phyloP scores from a whole-genome alignment of 2,888 invertebrate genomes.

The Neocrepidodera transversa region DNA sequence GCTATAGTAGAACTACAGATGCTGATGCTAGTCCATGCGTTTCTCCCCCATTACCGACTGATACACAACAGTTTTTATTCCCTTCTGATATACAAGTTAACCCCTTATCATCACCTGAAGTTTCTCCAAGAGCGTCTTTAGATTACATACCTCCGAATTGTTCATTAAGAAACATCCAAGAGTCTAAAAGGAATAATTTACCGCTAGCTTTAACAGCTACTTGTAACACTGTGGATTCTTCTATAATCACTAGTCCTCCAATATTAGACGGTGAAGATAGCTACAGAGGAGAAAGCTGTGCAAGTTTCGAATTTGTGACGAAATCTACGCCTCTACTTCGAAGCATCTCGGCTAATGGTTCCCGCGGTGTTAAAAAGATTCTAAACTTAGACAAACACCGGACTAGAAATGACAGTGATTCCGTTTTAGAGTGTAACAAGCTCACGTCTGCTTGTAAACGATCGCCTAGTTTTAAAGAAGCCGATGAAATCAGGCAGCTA shows the following conservation, averaged over 20 bases:
- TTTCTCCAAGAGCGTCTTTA: constrained; percentile 61
- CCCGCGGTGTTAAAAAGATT: constrained; percentile 45
- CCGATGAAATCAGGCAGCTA: constrained; percentile 57
- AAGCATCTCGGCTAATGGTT: constrained; percentile 53
- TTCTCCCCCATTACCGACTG: constrained; percentile 58
- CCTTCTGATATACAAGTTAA: constrained; percentile 69
- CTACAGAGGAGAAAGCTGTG: constrained; percentile 69
- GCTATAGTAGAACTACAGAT: constrained; percentile 82
- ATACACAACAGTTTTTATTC: constrained; percentile 68
- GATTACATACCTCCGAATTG: constrained; percentile 64
- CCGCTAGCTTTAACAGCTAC: constrained; percentile 63
- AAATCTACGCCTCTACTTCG: constrained; percentile 52
- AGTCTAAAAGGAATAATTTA: constrained; percentile 55
- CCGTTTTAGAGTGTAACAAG: constrained; percentile 59
- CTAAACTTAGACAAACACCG: constrained; percentile 55
- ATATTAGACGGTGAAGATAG: constrained; percentile 70
- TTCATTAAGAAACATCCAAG: constrained; percentile 56
- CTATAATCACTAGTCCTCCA: constrained; percentile 63
- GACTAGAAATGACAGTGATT: constrained; percentile 56
- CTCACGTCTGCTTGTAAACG: constrained; percentile 56
- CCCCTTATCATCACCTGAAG: constrained; percentile 52
- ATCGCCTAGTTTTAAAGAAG: constrained; percentile 61
- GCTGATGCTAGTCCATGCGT: constrained; percentile 68
- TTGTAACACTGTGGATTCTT: constrained; percentile 61
- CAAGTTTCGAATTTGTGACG: constrained; percentile 67